Evolutionary conservation across 2,888 invertebrate genomes (phyloP).

Genomic region (Ommatoiulus sabulosus): DNA sequence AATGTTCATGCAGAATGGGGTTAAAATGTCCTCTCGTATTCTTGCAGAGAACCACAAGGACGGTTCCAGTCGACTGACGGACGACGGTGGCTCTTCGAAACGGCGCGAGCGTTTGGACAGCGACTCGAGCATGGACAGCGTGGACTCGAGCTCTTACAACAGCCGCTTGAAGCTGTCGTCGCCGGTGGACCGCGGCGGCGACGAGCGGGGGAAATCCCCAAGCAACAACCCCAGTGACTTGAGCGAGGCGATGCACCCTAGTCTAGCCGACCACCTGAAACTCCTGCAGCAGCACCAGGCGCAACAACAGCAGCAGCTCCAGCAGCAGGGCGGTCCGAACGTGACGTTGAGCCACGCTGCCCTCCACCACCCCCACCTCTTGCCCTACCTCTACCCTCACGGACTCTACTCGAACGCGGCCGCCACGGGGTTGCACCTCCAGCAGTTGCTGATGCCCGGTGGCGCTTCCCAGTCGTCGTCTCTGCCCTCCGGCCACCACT

Average conservation of each 20-base stretch:
- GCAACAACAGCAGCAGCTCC: constrained; percentile 58
- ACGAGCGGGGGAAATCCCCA: constrained; percentile 55
- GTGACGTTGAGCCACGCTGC: constrained; percentile 90
- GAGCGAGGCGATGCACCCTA: constrained; percentile 59
- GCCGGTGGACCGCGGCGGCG: constrained; percentile 52
- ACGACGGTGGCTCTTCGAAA: constrained; percentile 63
- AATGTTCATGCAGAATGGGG: too few species aligned
- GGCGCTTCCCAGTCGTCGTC: constrained; percentile 60
- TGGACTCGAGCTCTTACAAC: constrained; percentile 61
- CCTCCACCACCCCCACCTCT: constrained; percentile 82
- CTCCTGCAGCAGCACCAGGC: constrained; percentile 72
- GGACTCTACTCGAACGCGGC: constrained; percentile 79
- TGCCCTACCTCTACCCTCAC: constrained; percentile 93
- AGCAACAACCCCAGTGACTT: constrained; percentile 60
- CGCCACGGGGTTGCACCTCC: constrained; percentile 57
- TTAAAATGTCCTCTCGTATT: neutral
- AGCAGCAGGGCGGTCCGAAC: constrained; percentile 78
- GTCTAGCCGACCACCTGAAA: constrained; percentile 59
- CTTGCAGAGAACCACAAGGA: constrained; percentile 57
- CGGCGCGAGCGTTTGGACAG: constrained; percentile 65
- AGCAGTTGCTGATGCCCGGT: constrained; percentile 59
- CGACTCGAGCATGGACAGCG: constrained; percentile 65
- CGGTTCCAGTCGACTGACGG: constrained; percentile 55
- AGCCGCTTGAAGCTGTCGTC: constrained; percentile 49
- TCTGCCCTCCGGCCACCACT: constrained; percentile 62